phyloP scores from a whole-genome alignment of 1,140 invertebrate species.

The Drosophila fuyamai region DNA sequence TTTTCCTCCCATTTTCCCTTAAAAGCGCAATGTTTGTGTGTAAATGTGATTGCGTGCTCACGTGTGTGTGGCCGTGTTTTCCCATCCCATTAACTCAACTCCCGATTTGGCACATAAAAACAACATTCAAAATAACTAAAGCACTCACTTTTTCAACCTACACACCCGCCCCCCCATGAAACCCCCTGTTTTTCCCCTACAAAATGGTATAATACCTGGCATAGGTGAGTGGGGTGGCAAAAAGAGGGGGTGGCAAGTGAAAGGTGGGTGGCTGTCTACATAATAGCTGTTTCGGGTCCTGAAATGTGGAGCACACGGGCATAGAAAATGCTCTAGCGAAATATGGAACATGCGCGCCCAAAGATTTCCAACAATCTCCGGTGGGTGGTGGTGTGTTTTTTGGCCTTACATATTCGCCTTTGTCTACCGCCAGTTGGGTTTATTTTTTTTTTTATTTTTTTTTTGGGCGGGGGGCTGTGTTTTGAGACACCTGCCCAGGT shows the following conservation, averaged over 20 bases:
- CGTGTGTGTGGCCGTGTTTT: slow-evolving; percentile 18
- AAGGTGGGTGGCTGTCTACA: slow-evolving; percentile 22
- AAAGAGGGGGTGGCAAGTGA: background rate
- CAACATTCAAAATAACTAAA: slow-evolving; percentile 56
- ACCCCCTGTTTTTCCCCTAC: background rate
- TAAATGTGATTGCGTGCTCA: slow-evolving; percentile 20
- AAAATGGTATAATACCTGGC: slow-evolving; percentile 37
- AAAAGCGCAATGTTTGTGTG: slow-evolving; percentile 40
- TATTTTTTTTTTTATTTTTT: background rate
- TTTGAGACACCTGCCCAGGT: slow-evolving; percentile 17
- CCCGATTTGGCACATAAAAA: slow-evolving; percentile 49
- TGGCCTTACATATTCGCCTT: slow-evolving; percentile 20
- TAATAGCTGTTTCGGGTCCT: slow-evolving; percentile 47
- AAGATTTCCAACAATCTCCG: slow-evolving; percentile 42
- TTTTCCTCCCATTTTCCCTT: background rate
- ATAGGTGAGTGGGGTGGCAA: background rate
- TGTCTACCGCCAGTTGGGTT: slow-evolving; percentile 19
- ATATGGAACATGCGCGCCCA: slow-evolving; percentile 47
- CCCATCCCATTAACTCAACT: slow-evolving; percentile 53
- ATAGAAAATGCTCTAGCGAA: slow-evolving; percentile 25
- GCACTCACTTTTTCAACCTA: slow-evolving; percentile 32
- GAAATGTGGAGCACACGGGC: slow-evolving; percentile 40
- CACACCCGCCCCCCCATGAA: background rate
- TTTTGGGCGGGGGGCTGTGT: background rate
- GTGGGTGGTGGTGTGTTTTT: slow-evolving; percentile 1